Conservation (phyloP, 2,888 invertebrate genomes). For the Neoascia interrupta region DNA sequence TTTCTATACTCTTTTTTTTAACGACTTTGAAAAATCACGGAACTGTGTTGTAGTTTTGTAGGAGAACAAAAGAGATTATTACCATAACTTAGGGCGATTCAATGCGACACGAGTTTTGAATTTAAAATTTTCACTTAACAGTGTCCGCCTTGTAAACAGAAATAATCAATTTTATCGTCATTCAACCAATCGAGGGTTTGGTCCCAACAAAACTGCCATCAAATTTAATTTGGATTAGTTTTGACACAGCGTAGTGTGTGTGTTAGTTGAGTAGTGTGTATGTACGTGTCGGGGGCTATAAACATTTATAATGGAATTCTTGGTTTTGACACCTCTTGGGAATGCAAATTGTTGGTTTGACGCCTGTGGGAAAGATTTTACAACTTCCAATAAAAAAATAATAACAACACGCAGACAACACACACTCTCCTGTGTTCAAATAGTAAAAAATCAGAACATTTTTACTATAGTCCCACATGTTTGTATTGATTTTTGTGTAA, state of each 20-base stretch:
- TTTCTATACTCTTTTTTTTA: not conserved
- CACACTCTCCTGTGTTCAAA: not conserved
- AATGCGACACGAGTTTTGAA: slow-evolving; percentile 23
- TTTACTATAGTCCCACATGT: too few species aligned
- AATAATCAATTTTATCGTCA: too few species aligned
- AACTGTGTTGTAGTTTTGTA: too few species aligned
- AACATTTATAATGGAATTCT: slow-evolving; percentile 15
- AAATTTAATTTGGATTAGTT: too few species aligned
- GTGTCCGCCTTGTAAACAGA: too few species aligned
- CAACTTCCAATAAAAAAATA: slow-evolving; percentile 5
- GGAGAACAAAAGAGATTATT: not conserved
- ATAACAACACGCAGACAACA: not conserved
- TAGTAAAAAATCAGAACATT: not conserved
- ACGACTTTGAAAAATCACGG: not conserved
- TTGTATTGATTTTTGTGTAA: not conserved
- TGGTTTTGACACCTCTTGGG: slow-evolving; percentile 1
- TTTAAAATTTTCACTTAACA: too few species aligned
- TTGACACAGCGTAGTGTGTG: too few species aligned
- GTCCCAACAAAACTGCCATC: too few species aligned
- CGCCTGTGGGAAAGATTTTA: slow-evolving; percentile 1
- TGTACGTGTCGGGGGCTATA: too few species aligned
- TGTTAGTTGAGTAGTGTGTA: too few species aligned
- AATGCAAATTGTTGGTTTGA: slow-evolving; percentile 6
- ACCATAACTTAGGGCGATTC: not conserved
- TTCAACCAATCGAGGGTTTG: too few species aligned